Conservation (phyloP, 1,140 invertebrate species). For the Lucilia sericata region DNA sequence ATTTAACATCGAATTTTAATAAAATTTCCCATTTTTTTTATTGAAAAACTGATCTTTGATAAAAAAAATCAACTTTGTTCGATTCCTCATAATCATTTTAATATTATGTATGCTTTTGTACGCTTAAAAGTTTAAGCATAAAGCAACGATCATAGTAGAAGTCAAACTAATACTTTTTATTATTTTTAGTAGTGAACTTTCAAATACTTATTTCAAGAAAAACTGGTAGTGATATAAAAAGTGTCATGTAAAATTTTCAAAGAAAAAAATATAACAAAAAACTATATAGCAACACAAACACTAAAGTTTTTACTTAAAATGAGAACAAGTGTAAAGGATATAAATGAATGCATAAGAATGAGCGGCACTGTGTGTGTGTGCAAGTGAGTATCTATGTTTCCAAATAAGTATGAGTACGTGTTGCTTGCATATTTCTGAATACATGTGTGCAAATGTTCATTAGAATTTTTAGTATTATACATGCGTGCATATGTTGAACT, state of each 20-base stretch:
- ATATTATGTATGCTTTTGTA: too few relatives aligned
- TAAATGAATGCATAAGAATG: neutral
- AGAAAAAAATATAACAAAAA: neutral
- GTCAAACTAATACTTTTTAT: too few relatives aligned
- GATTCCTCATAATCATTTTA: too few relatives aligned
- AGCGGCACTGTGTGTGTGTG: neutral
- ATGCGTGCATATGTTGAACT: slow-evolving; percentile 4
- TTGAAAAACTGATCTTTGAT: too few relatives aligned
- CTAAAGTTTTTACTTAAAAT: neutral
- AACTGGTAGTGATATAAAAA: neutral
- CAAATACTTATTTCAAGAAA: neutral
- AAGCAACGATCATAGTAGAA: too few relatives aligned
- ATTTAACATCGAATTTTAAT: too few relatives aligned
- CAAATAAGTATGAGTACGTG: neutral
- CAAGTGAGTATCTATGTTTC: neutral
- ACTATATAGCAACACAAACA: neutral
- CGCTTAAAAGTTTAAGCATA: too few relatives aligned
- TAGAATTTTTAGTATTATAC: neutral
- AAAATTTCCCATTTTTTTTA: too few relatives aligned
- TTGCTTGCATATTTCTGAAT: neutral
- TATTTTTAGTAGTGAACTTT: too few relatives aligned
- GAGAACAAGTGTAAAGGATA: slow-evolving; percentile 24
- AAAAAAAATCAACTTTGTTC: too few relatives aligned
- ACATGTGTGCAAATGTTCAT: neutral
- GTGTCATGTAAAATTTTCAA: neutral